Conservation (phyloP, 2,113 vertebrate genomes). For the Tupaia chinensis region DNA sequence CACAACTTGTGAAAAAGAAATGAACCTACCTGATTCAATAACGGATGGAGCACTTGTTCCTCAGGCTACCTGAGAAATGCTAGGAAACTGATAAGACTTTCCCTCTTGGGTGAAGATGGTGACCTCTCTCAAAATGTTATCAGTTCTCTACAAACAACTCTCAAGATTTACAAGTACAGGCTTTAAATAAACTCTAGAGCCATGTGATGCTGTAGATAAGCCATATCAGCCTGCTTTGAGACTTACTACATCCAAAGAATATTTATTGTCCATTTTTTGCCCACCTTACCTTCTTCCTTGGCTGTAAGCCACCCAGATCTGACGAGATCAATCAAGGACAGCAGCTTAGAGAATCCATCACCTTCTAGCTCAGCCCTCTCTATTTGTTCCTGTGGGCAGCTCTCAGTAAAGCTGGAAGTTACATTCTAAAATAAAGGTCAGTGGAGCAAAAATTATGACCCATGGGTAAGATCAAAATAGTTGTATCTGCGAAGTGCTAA, state of each 20-base stretch:
- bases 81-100: neutral
- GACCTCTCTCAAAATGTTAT: neutral
- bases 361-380: neutral
- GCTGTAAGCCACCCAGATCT: neutral
- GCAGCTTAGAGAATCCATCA: neutral
- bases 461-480: neutral
- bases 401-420: neutral
- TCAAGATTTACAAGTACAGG: neutral
- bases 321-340: neutral
- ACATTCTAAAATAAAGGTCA: neutral
- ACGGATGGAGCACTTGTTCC: neutral
- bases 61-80: neutral
- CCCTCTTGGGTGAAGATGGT: neutral
- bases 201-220: neutral
- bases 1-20: constrained; percentile 15
- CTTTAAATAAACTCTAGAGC: neutral
- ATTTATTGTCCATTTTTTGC: constrained; percentile 11
- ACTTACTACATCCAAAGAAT: neutral
- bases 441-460: neutral
- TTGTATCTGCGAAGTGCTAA: neutral
- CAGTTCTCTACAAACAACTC: constrained; percentile 9
- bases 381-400: neutral
- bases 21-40: neutral
- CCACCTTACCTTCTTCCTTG: neutral
- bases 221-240: neutral